These are phyloP conservation scores for Laspeyria flexula DNA, from an alignment of 2,888 invertebrate genomes.

Conservation along the genomic window DNA sequence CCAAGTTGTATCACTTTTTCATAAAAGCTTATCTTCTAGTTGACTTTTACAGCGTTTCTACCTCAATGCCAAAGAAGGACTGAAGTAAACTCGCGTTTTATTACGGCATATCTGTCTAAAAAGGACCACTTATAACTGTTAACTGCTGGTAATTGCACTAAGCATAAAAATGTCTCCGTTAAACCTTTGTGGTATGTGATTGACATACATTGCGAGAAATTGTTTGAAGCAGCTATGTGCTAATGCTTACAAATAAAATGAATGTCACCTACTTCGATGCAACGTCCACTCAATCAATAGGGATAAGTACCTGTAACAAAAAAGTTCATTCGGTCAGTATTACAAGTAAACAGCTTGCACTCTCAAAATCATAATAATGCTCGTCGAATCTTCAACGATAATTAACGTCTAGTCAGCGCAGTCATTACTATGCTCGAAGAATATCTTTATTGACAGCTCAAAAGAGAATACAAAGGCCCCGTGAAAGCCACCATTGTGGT, in stretches of 20 bases:
- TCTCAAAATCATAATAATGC: constrained; percentile 46
- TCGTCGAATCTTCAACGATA: constrained; percentile 56
- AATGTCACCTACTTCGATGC: constrained; percentile 27
- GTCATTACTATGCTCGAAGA: constrained; percentile 64
- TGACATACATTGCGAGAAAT: constrained; percentile 38
- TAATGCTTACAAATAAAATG: constrained; percentile 35
- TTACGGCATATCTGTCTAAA: constrained; percentile 36
- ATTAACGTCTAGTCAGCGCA: constrained; percentile 62
- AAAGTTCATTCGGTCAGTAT: constrained; percentile 23
- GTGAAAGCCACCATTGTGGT: constrained; percentile 74
- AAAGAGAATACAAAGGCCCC: constrained; percentile 61
- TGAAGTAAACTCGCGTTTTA: constrained; percentile 28
- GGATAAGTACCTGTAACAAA: constrained; percentile 35
- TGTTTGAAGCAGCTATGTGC: constrained; percentile 24
- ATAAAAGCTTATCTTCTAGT: constrained; percentile 21
- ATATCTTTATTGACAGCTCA: constrained; percentile 78
- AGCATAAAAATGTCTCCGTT: constrained; percentile 30
- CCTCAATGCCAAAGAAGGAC: constrained; percentile 22
- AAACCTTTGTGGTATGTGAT: constrained; percentile 35
- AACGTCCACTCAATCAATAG: constrained; percentile 33
- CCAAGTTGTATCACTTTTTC: constrained; percentile 23
- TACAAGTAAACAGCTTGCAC: constrained; percentile 41
- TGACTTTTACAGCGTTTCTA: constrained; percentile 16
- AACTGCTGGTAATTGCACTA: constrained; percentile 12
- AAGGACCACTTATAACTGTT: constrained; percentile 34